phyloP scores from a whole-genome alignment of 53 echinoderm and acorn worm genomes.

The Hippasteria phrygiana region DNA sequence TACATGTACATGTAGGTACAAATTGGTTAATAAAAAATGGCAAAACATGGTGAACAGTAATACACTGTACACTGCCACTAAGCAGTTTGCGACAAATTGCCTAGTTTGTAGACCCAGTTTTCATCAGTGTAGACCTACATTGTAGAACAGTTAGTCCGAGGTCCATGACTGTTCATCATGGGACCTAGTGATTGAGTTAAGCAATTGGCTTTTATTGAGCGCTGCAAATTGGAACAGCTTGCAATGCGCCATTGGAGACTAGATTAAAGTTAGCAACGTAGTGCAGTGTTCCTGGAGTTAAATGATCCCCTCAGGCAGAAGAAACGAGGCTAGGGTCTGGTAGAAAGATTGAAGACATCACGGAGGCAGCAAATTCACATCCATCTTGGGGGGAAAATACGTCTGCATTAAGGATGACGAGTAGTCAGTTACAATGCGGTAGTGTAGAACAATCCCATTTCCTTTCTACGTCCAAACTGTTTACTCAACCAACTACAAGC shows the following conservation, averaged over 20 bases:
- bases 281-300: conserved; percentile 3
- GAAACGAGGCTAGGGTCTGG: background rate
- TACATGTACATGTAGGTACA: no score
- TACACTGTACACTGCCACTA: background rate
- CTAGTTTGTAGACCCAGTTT: background rate
- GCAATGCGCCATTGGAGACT: conserved; percentile 22
- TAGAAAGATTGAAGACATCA: background rate
- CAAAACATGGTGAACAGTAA: background rate
- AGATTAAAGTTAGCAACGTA: background rate
- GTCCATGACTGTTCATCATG: conserved; percentile 19
- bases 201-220: conserved; percentile 49
- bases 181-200: conserved; percentile 45
- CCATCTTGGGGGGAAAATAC: background rate
- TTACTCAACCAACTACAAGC: background rate
- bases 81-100: background rate
- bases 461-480: background rate
- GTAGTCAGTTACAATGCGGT: background rate
- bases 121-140: background rate
- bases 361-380: background rate
- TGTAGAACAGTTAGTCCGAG: background rate
- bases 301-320: conserved; percentile 1
- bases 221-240: conserved; percentile 44
- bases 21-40: no score
- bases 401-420: background rate
- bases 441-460: background rate